Base-by-base conservation (phyloP, 2,888 invertebrate species). In the Aricia artaxerxes region DNA sequence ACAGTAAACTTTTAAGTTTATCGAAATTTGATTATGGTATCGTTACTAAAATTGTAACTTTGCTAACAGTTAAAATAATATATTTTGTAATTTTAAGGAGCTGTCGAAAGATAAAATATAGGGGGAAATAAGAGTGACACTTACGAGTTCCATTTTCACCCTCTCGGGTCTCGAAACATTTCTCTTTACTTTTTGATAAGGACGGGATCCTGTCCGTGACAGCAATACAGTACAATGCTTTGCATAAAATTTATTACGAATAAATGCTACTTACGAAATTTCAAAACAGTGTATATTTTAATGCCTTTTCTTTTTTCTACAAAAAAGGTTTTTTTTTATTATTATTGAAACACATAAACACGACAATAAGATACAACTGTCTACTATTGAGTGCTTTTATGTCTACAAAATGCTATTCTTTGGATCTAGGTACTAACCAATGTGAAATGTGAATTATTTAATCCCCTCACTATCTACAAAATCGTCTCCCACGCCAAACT, bases 171-270 rank as follows among this genome's bases (percentile, higher is more conserved):
- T 69, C 13, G 69, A 69, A 83, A 82, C 83, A 84, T 83, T 85
- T 83, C 80, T 83, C 77, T 81, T 81, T 49, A 73, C 79, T 82
- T 82, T 80, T 84, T 86, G 89, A 91, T 91, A 91, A 90, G 88
- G 89, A 87, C 90, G 90, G 90, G 90, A 91, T 91, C 89, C 89
- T 90, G 90, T 85, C 86, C 85, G 85, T 87, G 89, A 89, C 91
- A 90, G 88, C 83, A 82, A 78, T 82, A 83, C 83, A 84, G 85
- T 86, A 87, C 87, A 87, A 79, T 81, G 77, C 61, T 81, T 80
- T 76, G 79, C 80, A 82, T 82, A 83, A 84, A 83, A 77, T 77
- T 79, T 81, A 78, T 78, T 31, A 57, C 69, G 73, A 53, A 81
- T 78, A 60, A 78, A 49, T 61, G n/a, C 31, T 75, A 64, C 78